Evolutionary conservation across 2,888 invertebrate genomes (phyloP), one percentile per base, ranked within the genome.

Genomic region (Latrodectus hesperus): DNA sequence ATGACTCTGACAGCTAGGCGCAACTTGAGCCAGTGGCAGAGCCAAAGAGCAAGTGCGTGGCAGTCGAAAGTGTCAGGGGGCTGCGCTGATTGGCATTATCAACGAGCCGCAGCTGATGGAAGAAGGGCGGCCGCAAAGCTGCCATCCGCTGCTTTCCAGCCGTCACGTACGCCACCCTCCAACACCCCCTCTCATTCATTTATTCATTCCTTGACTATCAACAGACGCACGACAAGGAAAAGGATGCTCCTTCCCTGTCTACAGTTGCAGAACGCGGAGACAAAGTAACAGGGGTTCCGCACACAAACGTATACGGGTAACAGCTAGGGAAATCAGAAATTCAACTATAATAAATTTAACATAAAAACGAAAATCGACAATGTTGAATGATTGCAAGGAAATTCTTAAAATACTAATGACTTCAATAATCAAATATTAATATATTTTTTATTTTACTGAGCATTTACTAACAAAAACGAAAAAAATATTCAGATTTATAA

Each of bases 91-190:
- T 71, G 76, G 84, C 52, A 72, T 78, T 84, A 84, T 84, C 81
- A 77, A 65, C 77, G 67, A 38, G 65, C 16, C 60, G 26, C 77
- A 72, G 67, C 77, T 84, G 84, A 84, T 78, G 38, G 38, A 38
- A 52, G 84, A 84, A 70, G 67, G 84, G 70, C 72, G 84, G 77
- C 84, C 84, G 77, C 84, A 84, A 84, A 64, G 64, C 60, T 76
- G 73, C 38, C 38, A 38, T 38, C 60, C 60, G 60, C n/a, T 60
- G 80, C 64, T 80, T 67, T 26, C 22, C 52, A 49, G 49, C 60
- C 71, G 76, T 76, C 77, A 84, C 77, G 84, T 84, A 77, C 76
- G 72, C 77, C 72, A 67, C 72, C 26, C 17, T 72, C 38, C 17
- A 55, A 49, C 12, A 51, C n/a, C 11, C n/a, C 11, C 52, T 74